These are phyloP conservation scores for Drosophila pruinosa DNA, from an alignment of 1,140 invertebrate genomes.

Conservation along the genomic window DNA sequence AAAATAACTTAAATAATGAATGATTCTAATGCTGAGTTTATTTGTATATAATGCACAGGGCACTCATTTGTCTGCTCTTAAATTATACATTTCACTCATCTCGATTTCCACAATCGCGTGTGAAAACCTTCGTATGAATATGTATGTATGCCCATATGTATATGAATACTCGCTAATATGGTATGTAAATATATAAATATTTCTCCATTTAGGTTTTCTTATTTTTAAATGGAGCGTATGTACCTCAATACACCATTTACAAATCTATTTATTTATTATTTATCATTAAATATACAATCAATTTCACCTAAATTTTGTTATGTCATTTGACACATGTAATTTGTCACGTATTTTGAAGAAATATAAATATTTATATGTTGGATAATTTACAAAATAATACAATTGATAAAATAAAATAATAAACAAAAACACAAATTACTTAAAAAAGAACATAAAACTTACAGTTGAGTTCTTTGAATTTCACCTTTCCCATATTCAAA, in stretches of 20 bases:
- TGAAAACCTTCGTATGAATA: not conserved
- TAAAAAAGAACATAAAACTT: constrained; percentile 66
- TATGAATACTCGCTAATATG: constrained; percentile 14
- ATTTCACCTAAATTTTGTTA: constrained; percentile 68
- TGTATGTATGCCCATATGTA: constrained; percentile 11
- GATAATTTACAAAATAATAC: constrained; percentile 61
- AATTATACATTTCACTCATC: constrained; percentile 5
- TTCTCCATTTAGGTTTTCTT: constrained; percentile 14
- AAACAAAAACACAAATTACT: constrained; percentile 40
- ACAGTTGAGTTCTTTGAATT: constrained; percentile 76
- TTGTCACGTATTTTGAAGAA: constrained; percentile 14
- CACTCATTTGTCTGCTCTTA: not conserved
- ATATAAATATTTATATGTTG: constrained; percentile 20
- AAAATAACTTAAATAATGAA: constrained; percentile 1
- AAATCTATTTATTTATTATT: constrained; percentile 25
- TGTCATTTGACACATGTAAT: constrained; percentile 1
- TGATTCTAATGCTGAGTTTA: not conserved
- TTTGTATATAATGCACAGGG: constrained; percentile 31
- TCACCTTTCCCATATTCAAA: constrained; percentile 79
- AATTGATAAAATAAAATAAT: constrained; percentile 42
- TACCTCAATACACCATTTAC: constrained; percentile 30
- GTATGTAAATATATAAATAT: constrained; percentile 49
- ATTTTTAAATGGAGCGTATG: constrained; percentile 32
- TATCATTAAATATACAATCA: constrained; percentile 65
- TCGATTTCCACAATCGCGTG: not conserved